A percentile compares a stretch with the other conserved stretches of the same genome.
phyloP scores from a whole-genome alignment of 1,140 invertebrate species.

The Drosophila fuyamai region DNA sequence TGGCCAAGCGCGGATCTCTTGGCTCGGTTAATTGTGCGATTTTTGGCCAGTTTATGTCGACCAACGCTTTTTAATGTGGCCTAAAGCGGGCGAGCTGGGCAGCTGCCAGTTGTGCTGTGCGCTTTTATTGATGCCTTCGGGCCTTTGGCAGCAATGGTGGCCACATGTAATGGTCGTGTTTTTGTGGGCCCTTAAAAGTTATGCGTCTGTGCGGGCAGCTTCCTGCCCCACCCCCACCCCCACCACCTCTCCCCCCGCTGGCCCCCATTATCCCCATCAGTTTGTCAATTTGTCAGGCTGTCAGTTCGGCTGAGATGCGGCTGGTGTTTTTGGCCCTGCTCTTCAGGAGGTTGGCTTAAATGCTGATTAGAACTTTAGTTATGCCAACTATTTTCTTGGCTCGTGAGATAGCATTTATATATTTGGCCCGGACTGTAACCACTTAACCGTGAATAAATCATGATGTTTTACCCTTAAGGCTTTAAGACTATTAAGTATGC shows the following conservation, averaged over 20 bases:
- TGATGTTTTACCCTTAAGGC: neutral
- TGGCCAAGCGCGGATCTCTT: conserved; percentile 50
- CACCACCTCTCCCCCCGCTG: no score
- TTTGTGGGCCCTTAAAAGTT: conserved; percentile 69
- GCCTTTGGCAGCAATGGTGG: conserved; percentile 41
- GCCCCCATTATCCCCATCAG: conserved; percentile 20
- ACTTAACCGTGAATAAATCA: neutral
- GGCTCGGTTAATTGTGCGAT: conserved; percentile 74
- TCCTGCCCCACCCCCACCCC: neutral
- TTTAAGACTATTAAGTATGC: neutral
- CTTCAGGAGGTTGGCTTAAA: conserved; percentile 1
- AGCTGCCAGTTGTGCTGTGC: conserved; percentile 32
- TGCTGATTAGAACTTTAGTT: conserved; percentile 24
- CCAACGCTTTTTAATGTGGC: conserved; percentile 68
- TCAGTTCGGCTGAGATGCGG: conserved; percentile 15
- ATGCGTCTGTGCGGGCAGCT: conserved; percentile 52
- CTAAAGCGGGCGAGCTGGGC: neutral
- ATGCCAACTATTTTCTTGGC: conserved; percentile 18
- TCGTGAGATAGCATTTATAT: neutral
- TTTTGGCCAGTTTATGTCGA: conserved; percentile 72
- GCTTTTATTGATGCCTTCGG: conserved; percentile 76
- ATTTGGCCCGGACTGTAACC: neutral
- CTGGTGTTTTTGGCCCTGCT: conserved; percentile 13
- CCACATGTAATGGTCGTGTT: conserved; percentile 78
- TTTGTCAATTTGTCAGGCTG: conserved; percentile 57